Base-by-base conservation (phyloP, 2,113 vertebrate genomes). In the Morone saxatilis region DNA sequence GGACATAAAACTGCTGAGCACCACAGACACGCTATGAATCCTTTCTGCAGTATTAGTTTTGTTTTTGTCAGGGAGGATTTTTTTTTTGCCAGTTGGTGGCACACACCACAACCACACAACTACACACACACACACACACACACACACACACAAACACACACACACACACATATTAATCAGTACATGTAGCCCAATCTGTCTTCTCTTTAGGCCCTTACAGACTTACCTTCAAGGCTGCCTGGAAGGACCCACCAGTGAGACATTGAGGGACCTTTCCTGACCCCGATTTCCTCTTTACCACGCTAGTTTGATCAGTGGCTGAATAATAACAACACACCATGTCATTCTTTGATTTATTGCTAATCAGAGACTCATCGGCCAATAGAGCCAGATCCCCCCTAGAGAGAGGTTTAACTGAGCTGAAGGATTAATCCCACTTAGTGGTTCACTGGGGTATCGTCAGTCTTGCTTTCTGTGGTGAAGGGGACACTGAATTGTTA, bases 61-160 rank as follows among this genome's bases (percentile, higher is more conserved):
- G 57, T 75, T 74, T 31, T 61, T 11, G 20, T 76, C 38, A 75
- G 68, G 67, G 56, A 92, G 71, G 85, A 87, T n/a, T n/a, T n/a
- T n/a, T n/a, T n/a, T n/a, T 82, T 82, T 68, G 63, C 56, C 11
- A 12, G 73, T 74, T 54, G 48, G 16, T 70, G 54, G 53, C 12
- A 20, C 6, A 31, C 43, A 57, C 62, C 31, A 31, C 31, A 31
- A 1, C 1, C 31, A 31, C 31, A 31, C 31, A 31, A 1, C 1
- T 3, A 31, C 31, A 31, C 31, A 31, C 31, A 31, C 31, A 31
- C 31, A 31, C 31, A 31, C 31, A 31, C 31, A 31, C 31, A 31
- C 31, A 31, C 31, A 31, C 31, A 31, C 31, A 31, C 31, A 31
- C 31, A 31, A 1, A 31, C 43, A 57, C 62, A 10, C 22, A 68